Evolutionary conservation across 2,888 invertebrate genomes (phyloP).

Genomic region (Agrotis clavis): DNA sequence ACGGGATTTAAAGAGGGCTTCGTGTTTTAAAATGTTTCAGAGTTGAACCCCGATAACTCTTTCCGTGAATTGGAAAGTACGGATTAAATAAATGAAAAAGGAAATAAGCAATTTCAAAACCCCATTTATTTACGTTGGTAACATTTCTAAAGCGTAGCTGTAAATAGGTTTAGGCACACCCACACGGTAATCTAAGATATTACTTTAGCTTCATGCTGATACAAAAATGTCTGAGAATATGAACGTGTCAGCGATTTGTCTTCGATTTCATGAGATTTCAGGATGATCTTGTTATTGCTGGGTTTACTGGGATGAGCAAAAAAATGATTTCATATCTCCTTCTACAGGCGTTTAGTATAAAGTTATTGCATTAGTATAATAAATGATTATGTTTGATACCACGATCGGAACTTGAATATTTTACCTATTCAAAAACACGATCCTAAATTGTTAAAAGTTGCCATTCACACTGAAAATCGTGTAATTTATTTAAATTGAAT

Average conservation of each 20-base stretch:
- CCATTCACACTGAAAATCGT: neutral
- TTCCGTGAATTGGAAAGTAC: conserved; percentile 3
- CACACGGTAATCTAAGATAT: conserved; percentile 18
- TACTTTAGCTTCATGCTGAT: conserved; percentile 31
- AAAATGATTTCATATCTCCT: conserved; percentile 27
- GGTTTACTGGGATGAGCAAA: conserved; percentile 25
- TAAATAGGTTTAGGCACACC: conserved; percentile 10
- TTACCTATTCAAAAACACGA: neutral
- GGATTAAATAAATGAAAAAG: conserved; percentile 30
- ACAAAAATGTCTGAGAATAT: conserved; percentile 35
- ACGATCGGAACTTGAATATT: conserved; percentile 2
- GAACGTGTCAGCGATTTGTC: conserved; percentile 46
- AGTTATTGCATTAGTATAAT: conserved; percentile 20
- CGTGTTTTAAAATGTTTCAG: conserved; percentile 32
- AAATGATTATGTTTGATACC: neutral
- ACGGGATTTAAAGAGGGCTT: conserved; percentile 34
- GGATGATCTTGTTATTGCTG: conserved; percentile 32
- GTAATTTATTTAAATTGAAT: neutral
- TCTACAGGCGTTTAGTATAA: neutral
- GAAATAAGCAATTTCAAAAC: conserved; percentile 30
- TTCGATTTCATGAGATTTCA: conserved; percentile 50
- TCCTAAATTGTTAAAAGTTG: neutral
- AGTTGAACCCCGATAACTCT: conserved; percentile 31
- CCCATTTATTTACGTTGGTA: conserved; percentile 10
- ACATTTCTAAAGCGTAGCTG: conserved; percentile 4